phyloP scores from a whole-genome alignment of 2,888 invertebrate species.

The Drosophila tripunctata region DNA sequence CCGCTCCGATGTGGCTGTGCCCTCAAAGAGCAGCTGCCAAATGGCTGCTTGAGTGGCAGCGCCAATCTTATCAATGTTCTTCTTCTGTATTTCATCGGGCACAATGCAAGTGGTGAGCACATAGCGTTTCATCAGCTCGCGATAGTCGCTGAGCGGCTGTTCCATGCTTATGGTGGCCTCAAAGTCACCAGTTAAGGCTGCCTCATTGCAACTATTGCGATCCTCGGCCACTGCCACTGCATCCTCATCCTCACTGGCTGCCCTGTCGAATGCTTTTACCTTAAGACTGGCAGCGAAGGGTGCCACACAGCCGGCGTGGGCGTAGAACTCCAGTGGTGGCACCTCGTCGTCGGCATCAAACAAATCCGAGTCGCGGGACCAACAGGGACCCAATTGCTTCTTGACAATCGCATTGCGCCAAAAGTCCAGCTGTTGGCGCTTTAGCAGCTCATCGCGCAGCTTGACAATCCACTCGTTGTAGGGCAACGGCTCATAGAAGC shows the following conservation, averaged over 20 bases:
- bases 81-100: constrained; percentile 55
- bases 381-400: constrained; percentile 73
- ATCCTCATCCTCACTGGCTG: constrained; percentile 11
- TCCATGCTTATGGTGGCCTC: constrained; percentile 47
- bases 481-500: constrained; percentile 72
- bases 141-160: constrained; percentile 58
- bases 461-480: constrained; percentile 79
- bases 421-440: constrained; percentile 62
- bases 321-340: constrained; percentile 73
- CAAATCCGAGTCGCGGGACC: constrained; percentile 73
- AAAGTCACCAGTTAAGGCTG: constrained; percentile 54
- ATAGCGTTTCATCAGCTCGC: constrained; percentile 62
- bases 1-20: constrained; percentile 19
- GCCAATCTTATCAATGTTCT: constrained; percentile 59
- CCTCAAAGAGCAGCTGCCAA: constrained; percentile 70
- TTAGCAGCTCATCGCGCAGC: constrained; percentile 68
- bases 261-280: constrained; percentile 18
- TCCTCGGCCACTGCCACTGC: not conserved
- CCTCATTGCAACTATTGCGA: constrained; percentile 26
- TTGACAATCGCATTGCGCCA: constrained; percentile 71
- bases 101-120: constrained; percentile 53
- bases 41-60: constrained; percentile 46
- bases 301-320: constrained; percentile 65
- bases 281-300: constrained; percentile 66
- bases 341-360: constrained; percentile 71